Conservation (phyloP, 2,113 vertebrate genomes). For the Zosterops japonicus region DNA sequence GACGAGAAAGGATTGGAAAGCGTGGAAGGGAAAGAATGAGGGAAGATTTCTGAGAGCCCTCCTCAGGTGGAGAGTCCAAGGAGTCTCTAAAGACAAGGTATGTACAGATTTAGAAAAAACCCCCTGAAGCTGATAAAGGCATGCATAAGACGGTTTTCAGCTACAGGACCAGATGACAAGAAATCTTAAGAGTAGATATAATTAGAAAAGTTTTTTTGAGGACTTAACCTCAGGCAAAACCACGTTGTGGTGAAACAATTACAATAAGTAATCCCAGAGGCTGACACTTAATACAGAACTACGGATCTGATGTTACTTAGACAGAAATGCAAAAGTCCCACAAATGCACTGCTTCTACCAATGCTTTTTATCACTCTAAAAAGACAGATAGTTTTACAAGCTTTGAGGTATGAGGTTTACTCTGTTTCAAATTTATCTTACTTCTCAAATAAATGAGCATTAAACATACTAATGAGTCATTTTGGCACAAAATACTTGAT, state of each 20-base stretch:
- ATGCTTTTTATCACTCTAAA: background rate
- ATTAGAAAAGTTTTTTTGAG: background rate
- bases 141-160: background rate
- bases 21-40: conserved; percentile 89
- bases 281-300: background rate
- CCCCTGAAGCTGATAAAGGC: background rate
- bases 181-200: background rate
- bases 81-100: conserved; percentile 82
- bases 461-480: background rate
- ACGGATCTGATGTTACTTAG: background rate
- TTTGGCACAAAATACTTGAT: background rate
- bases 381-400: background rate
- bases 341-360: background rate
- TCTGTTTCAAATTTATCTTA: background rate
- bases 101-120: conserved; percentile 28
- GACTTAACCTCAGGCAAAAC: background rate
- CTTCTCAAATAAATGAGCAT: background rate
- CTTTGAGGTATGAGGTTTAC: background rate
- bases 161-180: background rate
- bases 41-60: conserved; percentile 88
- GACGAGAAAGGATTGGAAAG: conserved; percentile 90
- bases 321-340: background rate
- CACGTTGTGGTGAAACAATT: background rate
- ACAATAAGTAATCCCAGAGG: background rate
- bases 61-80: conserved; percentile 81